Evolutionary conservation across 2,888 invertebrate genomes (phyloP).

Genomic region (Chesias legatella): DNA sequence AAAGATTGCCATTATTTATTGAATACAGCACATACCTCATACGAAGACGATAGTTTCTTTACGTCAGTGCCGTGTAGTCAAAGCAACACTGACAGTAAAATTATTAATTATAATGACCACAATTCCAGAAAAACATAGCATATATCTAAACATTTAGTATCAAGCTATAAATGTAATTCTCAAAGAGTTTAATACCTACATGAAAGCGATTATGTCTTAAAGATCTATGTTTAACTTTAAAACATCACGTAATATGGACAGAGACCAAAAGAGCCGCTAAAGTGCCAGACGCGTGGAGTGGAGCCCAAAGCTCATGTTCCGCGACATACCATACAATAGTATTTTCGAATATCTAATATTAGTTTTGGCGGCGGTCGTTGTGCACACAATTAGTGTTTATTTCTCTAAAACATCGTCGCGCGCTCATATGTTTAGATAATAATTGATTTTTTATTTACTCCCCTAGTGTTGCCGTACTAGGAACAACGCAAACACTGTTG

Average conservation of each 20-base stretch:
- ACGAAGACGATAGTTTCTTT: too few species aligned
- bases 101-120: too few species aligned
- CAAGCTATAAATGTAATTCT: not conserved
- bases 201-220: conserved; percentile 9
- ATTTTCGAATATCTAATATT: conserved; percentile 80
- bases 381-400: conserved; percentile 77
- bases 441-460: conserved; percentile 75
- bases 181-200: not conserved
- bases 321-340: conserved; percentile 77
- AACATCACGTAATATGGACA: conserved; percentile 52
- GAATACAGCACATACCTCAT: too few species aligned
- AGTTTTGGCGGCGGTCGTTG: conserved; percentile 73
- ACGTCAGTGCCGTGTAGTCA: too few species aligned
- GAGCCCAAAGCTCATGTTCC: conserved; percentile 49
- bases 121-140: too few species aligned
- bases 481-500: conserved; percentile 54
- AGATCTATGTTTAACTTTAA: conserved; percentile 29
- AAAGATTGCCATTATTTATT: too few species aligned
- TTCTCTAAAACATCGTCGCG: conserved; percentile 76
- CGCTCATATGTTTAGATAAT: conserved; percentile 75
- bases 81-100: too few species aligned
- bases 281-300: conserved; percentile 62
- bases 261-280: conserved; percentile 72
- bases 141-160: too few species aligned
- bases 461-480: conserved; percentile 59